A percentile compares a stretch with the other conserved stretches of the same genome.
phyloP scores from a whole-genome alignment of 2,113 vertebrate genomes.

The Lycaon pictus region DNA sequence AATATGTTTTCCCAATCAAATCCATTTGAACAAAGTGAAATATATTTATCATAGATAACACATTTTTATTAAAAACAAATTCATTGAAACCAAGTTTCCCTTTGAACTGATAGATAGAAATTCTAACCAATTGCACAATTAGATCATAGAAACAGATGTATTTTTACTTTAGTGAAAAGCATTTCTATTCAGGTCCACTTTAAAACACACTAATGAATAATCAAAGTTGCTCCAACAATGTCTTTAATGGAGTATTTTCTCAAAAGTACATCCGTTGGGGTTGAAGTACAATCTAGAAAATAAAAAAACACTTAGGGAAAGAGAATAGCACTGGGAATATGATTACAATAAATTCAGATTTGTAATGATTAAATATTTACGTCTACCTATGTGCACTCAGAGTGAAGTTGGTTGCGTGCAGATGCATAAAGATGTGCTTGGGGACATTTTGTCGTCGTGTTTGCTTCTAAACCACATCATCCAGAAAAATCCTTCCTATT shows the following conservation, averaged over 20 bases:
- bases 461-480: neutral
- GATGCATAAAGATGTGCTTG: neutral
- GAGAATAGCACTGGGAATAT: neutral
- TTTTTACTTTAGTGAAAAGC: slow-evolving; percentile 80
- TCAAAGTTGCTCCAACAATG: slow-evolving; percentile 55
- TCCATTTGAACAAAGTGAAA: slow-evolving; percentile 86
- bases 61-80: slow-evolving; percentile 89
- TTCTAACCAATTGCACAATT: slow-evolving; percentile 76
- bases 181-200: slow-evolving; percentile 68
- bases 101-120: slow-evolving; percentile 78
- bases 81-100: slow-evolving; percentile 84
- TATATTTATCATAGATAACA: slow-evolving; percentile 87
- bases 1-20: slow-evolving; percentile 87
- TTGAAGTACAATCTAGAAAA: slow-evolving; percentile 28
- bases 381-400: neutral
- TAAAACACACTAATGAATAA: slow-evolving; percentile 68
- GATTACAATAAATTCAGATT: slow-evolving; percentile 29
- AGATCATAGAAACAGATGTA: slow-evolving; percentile 74
- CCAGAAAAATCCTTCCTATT: neutral
- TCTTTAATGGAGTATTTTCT: slow-evolving; percentile 62
- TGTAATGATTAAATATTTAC: slow-evolving; percentile 16
- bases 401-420: neutral
- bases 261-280: slow-evolving; percentile 66
- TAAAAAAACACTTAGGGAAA: neutral
- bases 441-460: neutral